A percentile compares a stretch with the other conserved stretches of the same genome.
These are phyloP conservation scores for Carassius carassius DNA, from an alignment of 2,113 vertebrate species.

Conservation along the genomic window DNA sequence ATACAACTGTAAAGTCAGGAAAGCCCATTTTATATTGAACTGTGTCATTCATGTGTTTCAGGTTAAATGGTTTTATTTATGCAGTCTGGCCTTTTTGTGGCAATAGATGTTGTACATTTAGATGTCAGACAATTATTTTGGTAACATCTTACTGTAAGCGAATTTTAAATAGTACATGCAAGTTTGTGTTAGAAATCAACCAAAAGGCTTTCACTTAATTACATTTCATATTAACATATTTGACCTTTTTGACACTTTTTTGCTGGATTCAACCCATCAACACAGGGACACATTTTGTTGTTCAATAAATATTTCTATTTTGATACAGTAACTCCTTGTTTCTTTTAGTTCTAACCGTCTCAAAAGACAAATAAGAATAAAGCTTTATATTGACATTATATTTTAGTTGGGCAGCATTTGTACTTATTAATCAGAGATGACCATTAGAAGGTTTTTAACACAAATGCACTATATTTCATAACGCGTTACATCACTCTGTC, in stretches of 20 bases:
- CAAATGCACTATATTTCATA: not conserved
- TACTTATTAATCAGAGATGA: not conserved
- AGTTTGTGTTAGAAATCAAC: not conserved
- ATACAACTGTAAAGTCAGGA: not conserved
- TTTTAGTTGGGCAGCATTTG: not conserved
- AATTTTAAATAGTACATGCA: not conserved
- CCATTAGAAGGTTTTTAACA: not conserved
- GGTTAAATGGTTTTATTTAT: not conserved
- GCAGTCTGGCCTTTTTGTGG: not conserved
- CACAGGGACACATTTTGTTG: not conserved
- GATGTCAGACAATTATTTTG: not conserved
- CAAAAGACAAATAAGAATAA: not conserved
- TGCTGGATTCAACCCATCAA: not conserved
- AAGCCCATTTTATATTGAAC: not conserved
- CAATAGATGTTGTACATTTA: not conserved
- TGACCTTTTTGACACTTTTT: not conserved
- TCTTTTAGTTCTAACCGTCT: not conserved
- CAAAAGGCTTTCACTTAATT: not conserved
- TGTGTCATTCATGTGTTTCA: not conserved
- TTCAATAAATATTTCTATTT: slow-evolving; percentile 5
- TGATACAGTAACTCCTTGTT: not conserved
- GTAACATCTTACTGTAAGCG: not conserved
- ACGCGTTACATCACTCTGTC: not conserved
- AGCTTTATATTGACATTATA: not conserved
- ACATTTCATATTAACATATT: not conserved